phyloP scores from a whole-genome alignment of 2,888 invertebrate species.

The Marronus borbonicus region DNA sequence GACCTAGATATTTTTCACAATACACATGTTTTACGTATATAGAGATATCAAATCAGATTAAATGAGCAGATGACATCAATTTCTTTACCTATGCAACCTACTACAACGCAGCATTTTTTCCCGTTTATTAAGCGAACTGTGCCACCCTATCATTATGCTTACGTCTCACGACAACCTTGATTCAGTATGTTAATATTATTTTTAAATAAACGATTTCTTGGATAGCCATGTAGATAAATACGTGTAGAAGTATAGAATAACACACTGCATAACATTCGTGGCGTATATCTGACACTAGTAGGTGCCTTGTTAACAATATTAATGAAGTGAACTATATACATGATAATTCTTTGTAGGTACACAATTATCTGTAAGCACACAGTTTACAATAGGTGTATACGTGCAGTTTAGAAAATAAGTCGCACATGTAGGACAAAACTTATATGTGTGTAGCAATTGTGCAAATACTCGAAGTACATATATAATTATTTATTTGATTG shows the following conservation, averaged over 20 bases:
- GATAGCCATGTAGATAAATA: constrained; percentile 11
- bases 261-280: constrained; percentile 10
- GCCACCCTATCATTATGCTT: constrained; percentile 9
- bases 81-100: no score
- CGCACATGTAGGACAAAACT: no score
- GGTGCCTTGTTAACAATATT: constrained; percentile 18
- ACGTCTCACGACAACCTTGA: constrained; percentile 28
- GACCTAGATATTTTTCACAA: constrained; percentile 7
- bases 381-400: not conserved
- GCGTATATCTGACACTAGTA: constrained; percentile 18
- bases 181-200: constrained; percentile 24
- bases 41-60: no score
- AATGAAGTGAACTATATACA: constrained; percentile 8
- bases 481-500: no score
- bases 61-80: no score
- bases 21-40: no score
- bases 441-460: no score
- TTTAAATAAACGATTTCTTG: constrained; percentile 25
- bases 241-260: constrained; percentile 22
- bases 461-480: no score
- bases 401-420: no score
- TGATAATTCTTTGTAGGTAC: not conserved
- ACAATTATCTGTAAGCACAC: not conserved
- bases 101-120: no score
- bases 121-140: constrained; percentile 20